These are phyloP conservation scores for Limnephilus lunatus DNA, from an alignment of 2,888 invertebrate genomes.

Conservation along the genomic window DNA sequence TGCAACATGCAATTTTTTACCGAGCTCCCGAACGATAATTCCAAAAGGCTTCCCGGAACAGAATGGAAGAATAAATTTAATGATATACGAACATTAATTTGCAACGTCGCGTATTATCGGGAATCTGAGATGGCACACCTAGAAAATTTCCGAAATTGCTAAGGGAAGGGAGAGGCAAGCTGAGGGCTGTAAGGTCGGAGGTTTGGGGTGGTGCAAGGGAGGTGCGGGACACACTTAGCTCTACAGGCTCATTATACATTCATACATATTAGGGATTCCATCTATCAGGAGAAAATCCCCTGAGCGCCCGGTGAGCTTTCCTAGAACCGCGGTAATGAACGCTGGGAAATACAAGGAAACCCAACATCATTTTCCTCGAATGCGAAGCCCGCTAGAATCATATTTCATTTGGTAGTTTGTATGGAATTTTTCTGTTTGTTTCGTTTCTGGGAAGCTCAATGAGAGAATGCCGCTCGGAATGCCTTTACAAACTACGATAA, in stretches of 20 bases:
- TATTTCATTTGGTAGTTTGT: neutral
- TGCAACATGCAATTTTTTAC: too few relatives aligned
- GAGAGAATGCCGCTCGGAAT: neutral
- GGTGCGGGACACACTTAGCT: constrained; percentile 30
- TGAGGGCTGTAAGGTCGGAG: neutral
- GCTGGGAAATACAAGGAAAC: constrained; percentile 6
- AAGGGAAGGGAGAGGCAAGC: neutral
- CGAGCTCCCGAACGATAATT: neutral
- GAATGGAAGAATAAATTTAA: neutral
- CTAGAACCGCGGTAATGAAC: constrained; percentile 34
- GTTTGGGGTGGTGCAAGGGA: neutral
- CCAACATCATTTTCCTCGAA: neutral
- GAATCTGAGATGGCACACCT: constrained; percentile 12
- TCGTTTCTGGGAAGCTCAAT: neutral
- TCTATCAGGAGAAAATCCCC: constrained; percentile 53
- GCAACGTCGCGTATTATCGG: neutral
- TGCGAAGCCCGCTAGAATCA: neutral
- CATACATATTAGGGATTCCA: constrained; percentile 57
- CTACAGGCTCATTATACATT: constrained; percentile 55
- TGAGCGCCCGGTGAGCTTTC: neutral
- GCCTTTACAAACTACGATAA: neutral
- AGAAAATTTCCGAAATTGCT: constrained; percentile 1
- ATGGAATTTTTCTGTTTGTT: neutral
- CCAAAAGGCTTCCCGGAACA: neutral
- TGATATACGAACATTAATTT: constrained; percentile 27